These are phyloP conservation scores for Henricia sp. DNA, from an alignment of 53 echinoderm and acorn worm genomes.

Conservation along the genomic window DNA sequence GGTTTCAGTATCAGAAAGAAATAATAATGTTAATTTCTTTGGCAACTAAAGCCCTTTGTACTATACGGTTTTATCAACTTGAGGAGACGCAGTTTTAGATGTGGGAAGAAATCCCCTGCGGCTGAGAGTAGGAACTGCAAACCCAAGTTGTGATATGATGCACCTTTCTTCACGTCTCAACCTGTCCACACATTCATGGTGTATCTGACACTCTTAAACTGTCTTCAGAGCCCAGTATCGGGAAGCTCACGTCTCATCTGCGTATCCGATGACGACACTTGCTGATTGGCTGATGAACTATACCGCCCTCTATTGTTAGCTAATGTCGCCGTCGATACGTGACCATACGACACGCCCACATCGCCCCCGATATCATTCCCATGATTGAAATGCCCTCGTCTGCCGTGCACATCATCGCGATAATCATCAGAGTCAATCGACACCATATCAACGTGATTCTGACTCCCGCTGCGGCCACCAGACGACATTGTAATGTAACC, in stretches of 20 bases:
- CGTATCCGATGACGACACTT: neutral
- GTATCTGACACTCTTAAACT: neutral
- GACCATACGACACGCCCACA: slow-evolving; percentile 13
- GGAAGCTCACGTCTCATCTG: slow-evolving; percentile 32
- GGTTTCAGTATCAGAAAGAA: too few species aligned
- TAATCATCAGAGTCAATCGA: slow-evolving; percentile 49
- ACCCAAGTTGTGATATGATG: too few species aligned
- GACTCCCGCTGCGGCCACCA: neutral
- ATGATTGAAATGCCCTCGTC: slow-evolving; percentile 19
- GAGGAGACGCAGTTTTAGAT: too few species aligned
- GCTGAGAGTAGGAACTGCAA: too few species aligned
- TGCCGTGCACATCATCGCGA: slow-evolving; percentile 6
- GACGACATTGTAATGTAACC: slow-evolving; percentile 52
- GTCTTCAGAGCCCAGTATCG: slow-evolving; percentile 32
- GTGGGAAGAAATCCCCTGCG: too few species aligned
- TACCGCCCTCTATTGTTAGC: neutral
- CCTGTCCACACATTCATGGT: too few species aligned
- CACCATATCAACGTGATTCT: slow-evolving; percentile 31
- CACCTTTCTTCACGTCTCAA: too few species aligned
- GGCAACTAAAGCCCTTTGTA: too few species aligned
- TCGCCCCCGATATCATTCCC: slow-evolving; percentile 28
- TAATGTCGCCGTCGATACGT: slow-evolving; percentile 24
- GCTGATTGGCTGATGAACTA: neutral
- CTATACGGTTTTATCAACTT: too few species aligned
- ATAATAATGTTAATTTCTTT: too few species aligned